A percentile compares a stretch with the other conserved stretches of the same genome.
phyloP scores from a whole-genome alignment of 2,797 vertebrate genomes.

The Melanotaenia maccullochi region DNA sequence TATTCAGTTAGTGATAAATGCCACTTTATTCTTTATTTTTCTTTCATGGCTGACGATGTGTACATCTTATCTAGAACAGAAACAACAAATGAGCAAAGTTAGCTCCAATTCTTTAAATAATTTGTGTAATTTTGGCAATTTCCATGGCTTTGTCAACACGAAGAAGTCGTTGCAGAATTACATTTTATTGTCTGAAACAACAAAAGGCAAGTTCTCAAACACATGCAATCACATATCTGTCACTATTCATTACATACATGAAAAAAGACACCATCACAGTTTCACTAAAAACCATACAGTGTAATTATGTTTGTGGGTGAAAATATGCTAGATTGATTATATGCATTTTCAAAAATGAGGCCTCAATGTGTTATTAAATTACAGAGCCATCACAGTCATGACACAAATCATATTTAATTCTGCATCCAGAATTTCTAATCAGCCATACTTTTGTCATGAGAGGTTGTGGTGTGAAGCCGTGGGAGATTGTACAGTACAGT shows the following conservation, averaged over 20 bases:
- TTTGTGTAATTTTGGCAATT: conserved; percentile 23
- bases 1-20: background rate
- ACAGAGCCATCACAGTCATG: conserved; percentile 70
- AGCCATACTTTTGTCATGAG: conserved; percentile 58
- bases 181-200: conserved; percentile 49
- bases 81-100: conserved; percentile 3
- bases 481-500: conserved; percentile 48
- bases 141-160: conserved; percentile 23
- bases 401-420: conserved; percentile 76
- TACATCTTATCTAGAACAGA: conserved; percentile 1
- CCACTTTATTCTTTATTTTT: background rate
- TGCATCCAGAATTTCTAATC: conserved; percentile 72
- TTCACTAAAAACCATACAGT: conserved; percentile 55
- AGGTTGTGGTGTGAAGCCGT: conserved; percentile 53
- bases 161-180: conserved; percentile 42
- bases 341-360: conserved; percentile 76
- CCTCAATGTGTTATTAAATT: conserved; percentile 66
- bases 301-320: conserved; percentile 78
- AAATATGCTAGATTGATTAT: conserved; percentile 79
- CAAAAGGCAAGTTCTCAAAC: conserved; percentile 53
- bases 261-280: conserved; percentile 51
- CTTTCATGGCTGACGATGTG: conserved; percentile 6
- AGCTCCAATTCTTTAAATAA: background rate
- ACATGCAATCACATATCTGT: conserved; percentile 59
- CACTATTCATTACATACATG: conserved; percentile 64